A percentile compares a stretch with the other conserved stretches of the same genome.
These are phyloP conservation scores for Drosophila asahinai DNA, from an alignment of 1,140 invertebrate species.

Conservation along the genomic window DNA sequence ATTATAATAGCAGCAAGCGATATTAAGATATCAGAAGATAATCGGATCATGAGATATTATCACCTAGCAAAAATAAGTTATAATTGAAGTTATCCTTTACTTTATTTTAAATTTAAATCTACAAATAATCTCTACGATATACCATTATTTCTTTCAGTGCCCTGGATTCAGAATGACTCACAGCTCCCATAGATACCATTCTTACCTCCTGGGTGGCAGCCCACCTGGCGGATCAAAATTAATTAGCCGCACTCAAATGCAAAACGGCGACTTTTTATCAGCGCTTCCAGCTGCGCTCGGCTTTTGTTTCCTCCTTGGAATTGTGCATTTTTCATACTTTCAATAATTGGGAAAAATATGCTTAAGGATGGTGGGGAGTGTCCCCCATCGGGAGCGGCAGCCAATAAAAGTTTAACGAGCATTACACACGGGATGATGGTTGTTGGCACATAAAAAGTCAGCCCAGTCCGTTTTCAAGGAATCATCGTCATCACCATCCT, in stretches of 20 bases:
- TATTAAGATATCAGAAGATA: too few species aligned
- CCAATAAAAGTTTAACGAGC: slow-evolving; percentile 71
- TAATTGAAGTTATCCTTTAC: too few species aligned
- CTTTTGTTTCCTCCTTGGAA: slow-evolving; percentile 45
- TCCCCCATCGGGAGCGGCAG: slow-evolving; percentile 36
- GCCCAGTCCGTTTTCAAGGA: slow-evolving; percentile 58
- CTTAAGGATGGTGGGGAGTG: not conserved
- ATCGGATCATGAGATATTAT: too few species aligned
- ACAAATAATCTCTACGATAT: not conserved
- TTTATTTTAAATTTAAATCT: too few species aligned
- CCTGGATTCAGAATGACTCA: slow-evolving; percentile 13
- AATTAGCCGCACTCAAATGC: slow-evolving; percentile 62
- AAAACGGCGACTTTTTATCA: slow-evolving; percentile 45
- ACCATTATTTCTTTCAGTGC: not conserved
- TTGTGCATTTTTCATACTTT: slow-evolving; percentile 59
- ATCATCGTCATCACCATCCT: slow-evolving; percentile 35
- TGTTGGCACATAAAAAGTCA: slow-evolving; percentile 58
- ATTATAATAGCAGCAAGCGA: not conserved
- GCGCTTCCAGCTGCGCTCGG: slow-evolving; percentile 59
- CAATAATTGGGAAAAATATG: slow-evolving; percentile 63
- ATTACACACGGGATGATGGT: slow-evolving; percentile 27
- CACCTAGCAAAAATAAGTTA: too few species aligned
- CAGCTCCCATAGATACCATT: not conserved
- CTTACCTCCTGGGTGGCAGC: slow-evolving; percentile 50
- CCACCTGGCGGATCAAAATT: slow-evolving; percentile 69